A percentile compares a stretch with the other conserved stretches of the same genome.
phyloP scores from a whole-genome alignment of 2,797 vertebrate genomes.

The Sebastiscus albofasciatus region DNA sequence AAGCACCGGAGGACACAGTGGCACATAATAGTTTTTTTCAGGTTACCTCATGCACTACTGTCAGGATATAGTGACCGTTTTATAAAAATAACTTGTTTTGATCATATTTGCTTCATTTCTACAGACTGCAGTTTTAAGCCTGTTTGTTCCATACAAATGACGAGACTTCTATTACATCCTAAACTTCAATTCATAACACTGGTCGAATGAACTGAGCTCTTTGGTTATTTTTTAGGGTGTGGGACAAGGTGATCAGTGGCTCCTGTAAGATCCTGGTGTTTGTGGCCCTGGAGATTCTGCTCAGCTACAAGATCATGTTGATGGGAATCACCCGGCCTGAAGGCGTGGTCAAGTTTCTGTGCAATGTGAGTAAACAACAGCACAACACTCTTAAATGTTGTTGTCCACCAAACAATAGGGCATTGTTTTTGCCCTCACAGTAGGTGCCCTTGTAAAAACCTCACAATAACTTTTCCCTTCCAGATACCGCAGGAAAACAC shows the following conservation, averaged over 20 bases:
- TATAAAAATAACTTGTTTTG: too few species aligned
- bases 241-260: slow-evolving; percentile 98
- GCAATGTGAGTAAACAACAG: slow-evolving; percentile 86
- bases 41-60: too few species aligned
- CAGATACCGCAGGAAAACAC: slow-evolving; percentile 98
- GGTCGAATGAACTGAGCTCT: background rate
- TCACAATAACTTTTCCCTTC: slow-evolving; percentile 10
- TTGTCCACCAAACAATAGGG: background rate
- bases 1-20: too few species aligned
- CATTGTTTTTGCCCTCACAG: background rate
- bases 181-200: background rate
- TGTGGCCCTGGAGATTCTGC: slow-evolving; percentile 94
- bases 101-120: too few species aligned
- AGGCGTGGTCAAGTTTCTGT: slow-evolving; percentile 88
- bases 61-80: too few species aligned
- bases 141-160: background rate
- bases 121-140: background rate
- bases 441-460: background rate
- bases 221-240: slow-evolving; percentile 84
- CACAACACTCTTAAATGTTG: background rate
- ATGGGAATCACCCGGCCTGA: slow-evolving; percentile 88
- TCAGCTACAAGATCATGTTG: slow-evolving; percentile 95
- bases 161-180: background rate
- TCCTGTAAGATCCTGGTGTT: slow-evolving; percentile 98
- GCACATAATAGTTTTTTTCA: too few species aligned